phyloP scores from a whole-genome alignment of 2,797 vertebrate species.

The Hydrophis major region DNA sequence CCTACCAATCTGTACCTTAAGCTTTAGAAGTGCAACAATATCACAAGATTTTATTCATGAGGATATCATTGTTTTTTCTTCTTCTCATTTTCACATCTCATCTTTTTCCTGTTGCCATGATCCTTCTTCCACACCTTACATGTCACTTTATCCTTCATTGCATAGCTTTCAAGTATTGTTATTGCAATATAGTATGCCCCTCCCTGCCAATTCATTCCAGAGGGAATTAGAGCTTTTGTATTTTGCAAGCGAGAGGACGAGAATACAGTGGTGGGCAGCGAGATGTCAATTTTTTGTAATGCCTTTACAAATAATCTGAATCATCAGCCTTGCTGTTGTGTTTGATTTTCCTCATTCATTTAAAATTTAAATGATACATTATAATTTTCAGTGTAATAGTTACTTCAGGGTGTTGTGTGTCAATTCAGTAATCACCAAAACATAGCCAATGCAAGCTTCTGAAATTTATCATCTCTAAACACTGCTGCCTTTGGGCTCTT shows the following conservation, averaged over 20 bases:
- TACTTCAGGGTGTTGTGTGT: conserved; percentile 53
- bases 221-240: background rate
- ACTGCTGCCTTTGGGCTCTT: conserved; percentile 59
- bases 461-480: conserved; percentile 64
- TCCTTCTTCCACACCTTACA: background rate
- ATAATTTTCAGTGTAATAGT: conserved; percentile 38
- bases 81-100: background rate
- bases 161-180: background rate
- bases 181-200: background rate
- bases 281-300: conserved; percentile 29
- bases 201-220: background rate
- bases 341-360: conserved; percentile 49
- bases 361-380: conserved; percentile 56
- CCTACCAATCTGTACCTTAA: too few relatives aligned
- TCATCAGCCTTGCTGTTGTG: conserved; percentile 35
- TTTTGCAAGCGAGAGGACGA: background rate
- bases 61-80: background rate
- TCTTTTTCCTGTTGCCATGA: background rate
- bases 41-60: background rate
- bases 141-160: conserved; percentile 4
- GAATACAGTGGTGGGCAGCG: background rate
- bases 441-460: conserved; percentile 41
- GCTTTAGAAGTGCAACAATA: background rate
- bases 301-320: conserved; percentile 41
- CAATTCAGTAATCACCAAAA: conserved; percentile 48